Evolutionary conservation across 1,140 invertebrate genomes (phyloP), one percentile per base, ranked within the genome.

Genomic region (Bombus vancouverensis): DNA sequence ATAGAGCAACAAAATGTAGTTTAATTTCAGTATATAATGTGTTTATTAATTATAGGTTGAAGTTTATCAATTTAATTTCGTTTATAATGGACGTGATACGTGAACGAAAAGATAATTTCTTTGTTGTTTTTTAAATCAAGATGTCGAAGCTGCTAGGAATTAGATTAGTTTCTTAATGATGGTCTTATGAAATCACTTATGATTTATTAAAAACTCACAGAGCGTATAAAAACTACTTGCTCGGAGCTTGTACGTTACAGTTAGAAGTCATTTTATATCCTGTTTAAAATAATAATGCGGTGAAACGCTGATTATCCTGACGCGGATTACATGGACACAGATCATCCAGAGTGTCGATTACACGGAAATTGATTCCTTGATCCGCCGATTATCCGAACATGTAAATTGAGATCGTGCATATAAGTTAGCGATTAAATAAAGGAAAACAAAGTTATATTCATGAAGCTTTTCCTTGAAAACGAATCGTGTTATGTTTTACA

Each of bases 251-350:
- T 28, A 25, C 18, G 18, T 42, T 73, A 42, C 22, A 22, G 22
- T 42, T 44, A 73, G 8, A 73, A 47, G 42, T 73, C 18, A 13
- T 22, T 53, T 74, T 74, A 53, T n/a, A 44, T 28, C 28, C 18
- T 32, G 44, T 53, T 74, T 53, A 34, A 74, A 74, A 34, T 74
- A 74, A 74, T 34, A 53, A 74, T 25, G 44, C 32, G 32, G 44
- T 6, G 18, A 32, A 74, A 53, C 44, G n/a, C 5, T 10, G n/a
- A 53, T 32, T 73, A 47, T 73, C 13, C n/a, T 32, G 9, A 25
- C n/a, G 42, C 18, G 28, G n/a, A 74, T 74, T 32, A 74, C n/a
- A 18, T 3, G 10, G 13, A 6, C 22, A 44, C 22, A 1, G 73
- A 74, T 74, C 53, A 74, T 34, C 4, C 44, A 13, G 18, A 34